These are phyloP conservation scores for Mycteria americana DNA, from an alignment of 2,797 vertebrate species.

Conservation along the genomic window DNA sequence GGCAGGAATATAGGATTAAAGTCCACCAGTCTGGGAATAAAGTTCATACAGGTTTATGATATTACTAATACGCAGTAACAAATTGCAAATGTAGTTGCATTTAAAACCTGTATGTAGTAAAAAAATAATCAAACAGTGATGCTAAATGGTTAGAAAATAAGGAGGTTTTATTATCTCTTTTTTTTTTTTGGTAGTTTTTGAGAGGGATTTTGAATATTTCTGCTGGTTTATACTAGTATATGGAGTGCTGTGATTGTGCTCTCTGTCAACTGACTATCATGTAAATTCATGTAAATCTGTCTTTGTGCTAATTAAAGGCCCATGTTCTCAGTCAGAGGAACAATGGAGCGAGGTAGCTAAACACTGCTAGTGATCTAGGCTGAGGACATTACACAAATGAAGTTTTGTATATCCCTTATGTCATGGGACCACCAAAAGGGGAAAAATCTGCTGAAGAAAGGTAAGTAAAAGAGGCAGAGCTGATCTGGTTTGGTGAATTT, in stretches of 20 bases:
- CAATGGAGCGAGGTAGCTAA: neutral
- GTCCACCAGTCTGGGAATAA: constrained; percentile 54
- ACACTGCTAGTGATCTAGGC: neutral
- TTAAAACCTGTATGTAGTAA: neutral
- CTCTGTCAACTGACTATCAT: neutral
- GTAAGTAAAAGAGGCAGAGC: neutral
- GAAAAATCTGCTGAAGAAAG: neutral
- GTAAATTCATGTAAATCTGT: neutral
- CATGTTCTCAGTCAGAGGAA: neutral
- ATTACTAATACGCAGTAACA: neutral
- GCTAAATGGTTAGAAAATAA: neutral
- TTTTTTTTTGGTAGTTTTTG: neutral
- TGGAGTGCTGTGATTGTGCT: neutral
- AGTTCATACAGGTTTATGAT: constrained; percentile 32
- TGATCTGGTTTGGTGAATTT: neutral
- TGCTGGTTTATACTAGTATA: neutral
- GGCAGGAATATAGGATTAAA: constrained; percentile 43
- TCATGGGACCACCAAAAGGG: neutral
- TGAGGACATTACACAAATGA: neutral
- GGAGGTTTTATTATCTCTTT: neutral
- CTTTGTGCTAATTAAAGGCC: neutral
- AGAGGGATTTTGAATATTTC: neutral
- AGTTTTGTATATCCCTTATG: neutral
- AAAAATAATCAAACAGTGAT: neutral
- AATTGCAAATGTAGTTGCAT: neutral